Evolutionary conservation across 2,113 vertebrate species (phyloP).

Genomic region (Rhodinocichla rosea): DNA sequence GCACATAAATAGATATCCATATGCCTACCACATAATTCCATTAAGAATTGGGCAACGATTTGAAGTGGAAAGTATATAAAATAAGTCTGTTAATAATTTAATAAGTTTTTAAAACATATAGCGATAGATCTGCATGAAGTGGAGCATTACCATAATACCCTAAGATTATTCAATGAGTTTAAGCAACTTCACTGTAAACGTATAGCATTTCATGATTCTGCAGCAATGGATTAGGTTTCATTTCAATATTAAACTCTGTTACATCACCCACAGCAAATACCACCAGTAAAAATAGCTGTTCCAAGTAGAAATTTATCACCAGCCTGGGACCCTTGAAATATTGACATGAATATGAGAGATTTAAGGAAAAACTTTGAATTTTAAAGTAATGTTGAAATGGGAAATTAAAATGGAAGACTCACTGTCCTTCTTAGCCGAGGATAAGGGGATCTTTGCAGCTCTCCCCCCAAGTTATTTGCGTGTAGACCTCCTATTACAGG

Average conservation of each 20-base stretch:
- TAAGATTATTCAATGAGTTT: background rate
- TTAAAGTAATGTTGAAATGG: background rate
- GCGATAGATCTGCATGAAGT: background rate
- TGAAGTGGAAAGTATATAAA: background rate
- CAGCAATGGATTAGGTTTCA: background rate
- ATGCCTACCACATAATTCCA: background rate
- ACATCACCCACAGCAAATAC: background rate
- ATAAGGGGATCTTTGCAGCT: background rate
- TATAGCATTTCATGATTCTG: background rate
- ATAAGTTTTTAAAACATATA: background rate
- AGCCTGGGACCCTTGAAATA: background rate
- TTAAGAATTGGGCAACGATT: background rate
- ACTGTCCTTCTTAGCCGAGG: background rate
- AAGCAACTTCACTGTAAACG: background rate
- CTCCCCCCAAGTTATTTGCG: background rate
- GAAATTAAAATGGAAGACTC: background rate
- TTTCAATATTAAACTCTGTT: background rate
- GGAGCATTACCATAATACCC: background rate
- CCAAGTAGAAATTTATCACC: background rate
- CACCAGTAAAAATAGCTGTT: background rate
- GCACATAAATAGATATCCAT: constrained; percentile 55
- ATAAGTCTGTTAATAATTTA: background rate
- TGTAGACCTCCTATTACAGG: background rate
- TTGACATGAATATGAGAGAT: background rate
- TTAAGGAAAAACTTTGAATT: background rate